Percentiles rank a stretch among this genome's conserved stretches.
phyloP scores from a whole-genome alignment of 2,888 invertebrate species.

The Pammene fasciana region DNA sequence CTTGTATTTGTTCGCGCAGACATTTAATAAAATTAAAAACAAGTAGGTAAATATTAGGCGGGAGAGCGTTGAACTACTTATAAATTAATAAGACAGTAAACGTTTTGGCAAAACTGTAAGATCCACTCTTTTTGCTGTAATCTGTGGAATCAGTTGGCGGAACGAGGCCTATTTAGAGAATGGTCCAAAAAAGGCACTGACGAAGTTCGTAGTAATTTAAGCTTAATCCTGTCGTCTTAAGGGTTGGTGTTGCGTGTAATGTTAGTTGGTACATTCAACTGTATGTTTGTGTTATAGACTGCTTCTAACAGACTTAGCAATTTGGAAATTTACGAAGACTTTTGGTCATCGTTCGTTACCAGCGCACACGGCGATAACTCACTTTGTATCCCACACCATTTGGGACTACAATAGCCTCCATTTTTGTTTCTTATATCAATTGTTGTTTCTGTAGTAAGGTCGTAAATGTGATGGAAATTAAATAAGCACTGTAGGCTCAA shows the following conservation, averaged over 20 bases:
- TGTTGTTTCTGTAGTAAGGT: no score
- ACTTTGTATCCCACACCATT: no score
- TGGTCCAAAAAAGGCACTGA: slow-evolving; percentile 23
- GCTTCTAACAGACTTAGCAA: background rate
- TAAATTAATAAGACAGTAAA: slow-evolving; percentile 55
- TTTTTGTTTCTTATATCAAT: no score
- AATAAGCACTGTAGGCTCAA: no score
- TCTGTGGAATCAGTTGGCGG: slow-evolving; percentile 61
- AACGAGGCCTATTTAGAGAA: slow-evolving; percentile 48
- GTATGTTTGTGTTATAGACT: background rate
- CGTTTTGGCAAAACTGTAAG: slow-evolving; percentile 47
- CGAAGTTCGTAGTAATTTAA: slow-evolving; percentile 4
- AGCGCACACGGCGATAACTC: no score
- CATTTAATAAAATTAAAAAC: background rate
- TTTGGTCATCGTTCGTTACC: no score
- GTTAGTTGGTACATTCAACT: slow-evolving; percentile 30
- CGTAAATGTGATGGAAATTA: no score
- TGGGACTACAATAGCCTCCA: no score
- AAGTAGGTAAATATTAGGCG: background rate
- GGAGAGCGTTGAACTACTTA: slow-evolving; percentile 55
- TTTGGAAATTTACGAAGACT: background rate
- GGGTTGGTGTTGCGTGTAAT: slow-evolving; percentile 15
- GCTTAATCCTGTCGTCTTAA: slow-evolving; percentile 11
- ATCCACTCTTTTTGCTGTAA: slow-evolving; percentile 58
- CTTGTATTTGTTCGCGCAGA: background rate